Percentiles rank a stretch among this genome's conserved stretches.
phyloP scores from a whole-genome alignment of 2,888 invertebrate species.

The Thelaira solivaga region DNA sequence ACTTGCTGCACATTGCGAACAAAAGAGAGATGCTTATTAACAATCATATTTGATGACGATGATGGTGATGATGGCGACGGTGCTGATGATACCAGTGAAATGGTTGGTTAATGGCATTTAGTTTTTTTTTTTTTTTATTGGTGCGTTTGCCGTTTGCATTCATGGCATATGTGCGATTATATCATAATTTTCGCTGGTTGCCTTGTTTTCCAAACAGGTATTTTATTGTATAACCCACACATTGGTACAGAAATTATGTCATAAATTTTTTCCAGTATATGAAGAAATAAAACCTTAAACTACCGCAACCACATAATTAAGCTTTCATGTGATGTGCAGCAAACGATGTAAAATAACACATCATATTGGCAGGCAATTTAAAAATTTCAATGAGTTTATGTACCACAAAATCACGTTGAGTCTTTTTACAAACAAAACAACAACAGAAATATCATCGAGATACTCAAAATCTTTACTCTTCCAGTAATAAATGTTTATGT shows the following conservation, averaged over 20 bases:
- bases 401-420: conserved; percentile 3
- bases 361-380: conserved; percentile 3
- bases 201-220: not conserved
- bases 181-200: not conserved
- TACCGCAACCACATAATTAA: conserved; percentile 35
- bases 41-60: conserved; percentile 1
- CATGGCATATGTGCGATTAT: not conserved
- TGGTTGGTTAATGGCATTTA: too few relatives aligned
- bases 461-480: not conserved
- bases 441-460: not conserved
- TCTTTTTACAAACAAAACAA: not conserved
- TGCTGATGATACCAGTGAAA: too few relatives aligned
- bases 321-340: conserved; percentile 5
- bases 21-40: not conserved
- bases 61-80: not conserved
- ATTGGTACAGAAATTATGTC: not conserved
- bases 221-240: conserved; percentile 10
- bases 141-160: not conserved
- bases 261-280: not conserved
- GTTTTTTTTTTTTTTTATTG: not conserved
- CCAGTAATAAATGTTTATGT: not conserved
- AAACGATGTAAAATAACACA: not conserved
- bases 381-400: not conserved
- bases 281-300: conserved; percentile 7
- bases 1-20: not conserved